phyloP scores from a whole-genome alignment of 2,888 invertebrate genomes.

The Temnothorax ravouxi region DNA sequence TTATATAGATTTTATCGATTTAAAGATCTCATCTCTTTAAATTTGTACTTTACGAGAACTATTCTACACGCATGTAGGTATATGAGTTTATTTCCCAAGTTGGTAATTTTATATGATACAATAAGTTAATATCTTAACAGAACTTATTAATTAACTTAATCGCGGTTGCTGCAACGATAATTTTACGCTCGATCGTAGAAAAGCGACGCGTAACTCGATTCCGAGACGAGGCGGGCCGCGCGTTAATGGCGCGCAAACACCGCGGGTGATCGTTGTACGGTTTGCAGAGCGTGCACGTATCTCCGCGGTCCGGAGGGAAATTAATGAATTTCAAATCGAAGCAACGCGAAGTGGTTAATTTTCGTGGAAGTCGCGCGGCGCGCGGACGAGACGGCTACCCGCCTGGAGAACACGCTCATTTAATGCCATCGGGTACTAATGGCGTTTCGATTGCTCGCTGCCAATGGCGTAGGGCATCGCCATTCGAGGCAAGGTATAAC shows the following conservation, averaged over 20 bases:
- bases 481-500: not conserved
- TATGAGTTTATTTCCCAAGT: not conserved
- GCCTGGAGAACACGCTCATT: conserved; percentile 71
- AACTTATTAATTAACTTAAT: not conserved
- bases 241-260: conserved; percentile 69
- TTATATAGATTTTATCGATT: not conserved
- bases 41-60: not conserved
- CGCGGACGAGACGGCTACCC: conserved; percentile 66
- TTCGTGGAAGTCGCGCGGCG: conserved; percentile 67
- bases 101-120: not conserved
- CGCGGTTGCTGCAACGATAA: conserved; percentile 41
- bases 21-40: conserved; percentile 15
- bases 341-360: conserved; percentile 70
- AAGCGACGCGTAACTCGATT: conserved; percentile 72
- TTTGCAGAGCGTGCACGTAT: conserved; percentile 50
- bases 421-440: conserved; percentile 74
- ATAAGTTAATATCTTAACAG: not conserved
- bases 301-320: conserved; percentile 59
- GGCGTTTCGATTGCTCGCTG: conserved; percentile 71
- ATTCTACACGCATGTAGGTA: not conserved
- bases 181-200: conserved; percentile 67
- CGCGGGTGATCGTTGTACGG: conserved; percentile 68
- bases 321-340: conserved; percentile 75
- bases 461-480: conserved; percentile 62
- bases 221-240: conserved; percentile 63